Evolutionary conservation across 2,797 vertebrate species (phyloP).

Genomic region (Acridotheres tristis): DNA sequence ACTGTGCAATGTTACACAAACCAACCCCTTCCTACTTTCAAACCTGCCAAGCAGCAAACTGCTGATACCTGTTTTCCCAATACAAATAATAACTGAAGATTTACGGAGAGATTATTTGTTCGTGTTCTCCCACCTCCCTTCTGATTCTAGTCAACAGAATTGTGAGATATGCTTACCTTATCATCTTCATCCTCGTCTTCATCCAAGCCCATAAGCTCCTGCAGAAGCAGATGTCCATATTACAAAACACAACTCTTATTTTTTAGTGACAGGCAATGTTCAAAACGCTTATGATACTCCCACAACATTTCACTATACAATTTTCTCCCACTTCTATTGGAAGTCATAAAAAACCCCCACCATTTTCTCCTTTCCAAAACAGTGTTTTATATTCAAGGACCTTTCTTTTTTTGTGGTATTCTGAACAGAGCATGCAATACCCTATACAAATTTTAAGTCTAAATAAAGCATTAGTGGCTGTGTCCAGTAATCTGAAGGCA

Average conservation of each 20-base stretch:
- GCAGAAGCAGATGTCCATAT: conserved; percentile 52
- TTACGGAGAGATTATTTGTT: background rate
- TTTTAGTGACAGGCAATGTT: background rate
- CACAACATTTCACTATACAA: background rate
- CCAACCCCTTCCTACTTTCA: background rate
- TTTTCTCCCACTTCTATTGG: conserved; percentile 8
- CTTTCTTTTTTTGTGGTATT: background rate
- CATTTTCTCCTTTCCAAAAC: background rate
- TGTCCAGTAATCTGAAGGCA: conserved; percentile 41
- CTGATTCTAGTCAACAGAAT: background rate
- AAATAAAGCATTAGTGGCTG: conserved; percentile 47
- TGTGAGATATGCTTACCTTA: conserved; percentile 80
- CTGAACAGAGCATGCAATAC: background rate
- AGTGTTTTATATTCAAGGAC: conserved; percentile 1
- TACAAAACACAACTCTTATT: conserved; percentile 9
- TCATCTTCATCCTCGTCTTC: conserved; percentile 96
- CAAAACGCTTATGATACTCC: conserved; percentile 22
- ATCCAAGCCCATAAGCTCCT: conserved; percentile 88
- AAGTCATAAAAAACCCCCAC: background rate
- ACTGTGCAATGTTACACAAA: background rate
- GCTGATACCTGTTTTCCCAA: background rate
- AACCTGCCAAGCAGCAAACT: background rate
- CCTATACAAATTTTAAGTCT: conserved; percentile 26
- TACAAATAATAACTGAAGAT: background rate
- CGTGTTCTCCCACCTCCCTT: background rate